Evolutionary conservation across 2,888 invertebrate genomes (phyloP), one percentile per base, ranked within the genome.

Genomic region (Nudaria mundana): DNA sequence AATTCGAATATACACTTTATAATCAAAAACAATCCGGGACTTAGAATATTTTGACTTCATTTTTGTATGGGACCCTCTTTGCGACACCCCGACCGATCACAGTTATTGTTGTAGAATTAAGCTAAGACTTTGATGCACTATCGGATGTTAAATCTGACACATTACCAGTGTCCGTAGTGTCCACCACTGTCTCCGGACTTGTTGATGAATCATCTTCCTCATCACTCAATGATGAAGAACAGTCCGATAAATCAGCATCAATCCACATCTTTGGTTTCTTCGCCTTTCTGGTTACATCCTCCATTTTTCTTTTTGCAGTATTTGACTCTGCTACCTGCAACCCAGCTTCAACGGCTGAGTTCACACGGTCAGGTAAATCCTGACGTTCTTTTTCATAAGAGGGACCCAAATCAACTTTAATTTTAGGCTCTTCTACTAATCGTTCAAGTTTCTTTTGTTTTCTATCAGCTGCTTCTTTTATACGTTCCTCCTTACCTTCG

Each of bases 321-420:
- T 75, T 83, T 29, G 77, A 68, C 0, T 82, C 81, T 0, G 91
- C 91, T n/a, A 90, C 92, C 62, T 93, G 91, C 61, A 94, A 91
- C 0, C 96, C 98, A 72, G 94, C 93, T 51, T 94, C 93, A 0
- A 98, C 91, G 0, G 98, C 96, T 64, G 95, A 94, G 55, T 93
- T 94, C 0, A 97, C 93, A 52, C 94, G 92, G 52, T 97, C 96
- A 0, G 94, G 92, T 39, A 97, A 76, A 40, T 91, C 92, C 5
- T 94, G 91, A 32, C 97, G 90, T 37, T 94, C 93, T 52, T 93
- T 92, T 46, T 96, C 95, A 70, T 97, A 97, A 2, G 90, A 84
- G 31, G 93, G 91, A 76, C 94, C 93, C 70, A 98, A 95, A 54
- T 96, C 94, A 54, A 86, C 80, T 2, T 73, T 64, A 3, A 97